Evolutionary conservation across 2,888 invertebrate species (phyloP), one percentile per base, ranked within the genome.

Genomic region (Cylindroiulus punctatus): DNA sequence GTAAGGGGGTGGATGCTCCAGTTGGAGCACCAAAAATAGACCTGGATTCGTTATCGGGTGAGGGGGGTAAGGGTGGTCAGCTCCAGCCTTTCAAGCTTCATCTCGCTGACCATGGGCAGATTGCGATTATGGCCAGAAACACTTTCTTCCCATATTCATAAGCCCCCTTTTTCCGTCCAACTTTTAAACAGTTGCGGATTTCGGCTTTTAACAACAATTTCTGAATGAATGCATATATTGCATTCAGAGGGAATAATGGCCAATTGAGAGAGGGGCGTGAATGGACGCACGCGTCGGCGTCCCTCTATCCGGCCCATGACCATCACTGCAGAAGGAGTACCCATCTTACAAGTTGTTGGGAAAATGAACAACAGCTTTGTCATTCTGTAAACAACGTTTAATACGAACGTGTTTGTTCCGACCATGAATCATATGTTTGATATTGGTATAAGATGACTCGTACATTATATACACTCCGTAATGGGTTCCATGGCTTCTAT

Each of bases 141-240:
- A 65, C 65, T 65, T 65, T 65, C 65, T 65, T 65, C 65, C 26
- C 65, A 65, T 65, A 65, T 65, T 65, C 0, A 65, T 65, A 65
- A 65, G 22, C 65, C 65, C 65, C 65, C 65, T 65, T 65, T 65
- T 65, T 65, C 26, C 26, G 0, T 5, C 65, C 65, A 65, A 65
- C 65, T 65, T 65, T 65, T 65, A 65, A 65, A 65, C 65, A 65
- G 65, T 65, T 65, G 65, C 65, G 65, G 65, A 65, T 65, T 65
- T 65, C 65, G 17, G 26, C 65, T 65, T 65, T 57, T 26, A 65
- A 26, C 65, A 65, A 65, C 65, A 65, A 65, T 65, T 26, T 65
- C 65, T 26, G 26, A 26, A 65, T 65, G 65, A 65, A 65, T 65
- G 65, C 22, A 65, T 65, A n/a, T n/a, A 65, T 65, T 65, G 65